Base-by-base conservation (phyloP, 2,797 vertebrate genomes). In the Ptychadena robeensis region DNA sequence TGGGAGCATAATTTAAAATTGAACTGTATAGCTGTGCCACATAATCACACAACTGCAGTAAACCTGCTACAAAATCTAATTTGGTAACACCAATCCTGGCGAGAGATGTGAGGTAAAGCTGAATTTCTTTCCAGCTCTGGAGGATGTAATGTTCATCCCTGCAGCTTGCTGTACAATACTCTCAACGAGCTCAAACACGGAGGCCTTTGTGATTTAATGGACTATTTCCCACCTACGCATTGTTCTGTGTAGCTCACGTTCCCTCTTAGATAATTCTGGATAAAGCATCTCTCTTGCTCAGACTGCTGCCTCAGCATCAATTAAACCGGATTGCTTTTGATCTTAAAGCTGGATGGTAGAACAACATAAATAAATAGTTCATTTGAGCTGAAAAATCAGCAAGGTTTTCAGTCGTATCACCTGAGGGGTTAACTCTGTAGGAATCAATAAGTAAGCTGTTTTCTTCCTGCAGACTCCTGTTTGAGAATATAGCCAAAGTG, bases 161-260 rank as follows among this genome's bases (percentile, higher is more conserved):
- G 81, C 73, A 76, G 81, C 73, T 76, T 57, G 61, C 73, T 65
- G 30, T 71, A 72, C 67, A 72, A 69, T 76, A 53, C 66, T 65
- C 65, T 80, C 57, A 64, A 65, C 11, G 65, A 32, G 28, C 66
- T 31, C 35, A 63, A 61, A 64, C 66, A 15, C 68, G 53, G 71
- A 80, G 66, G 83, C 65, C 72, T 76, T 64, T 76, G 78, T 85
- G 83, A 80, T 85, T 85, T 85, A 85, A 85, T 85, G 72, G 78
- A 64, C 83, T 85, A 65, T 85, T 85, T 76, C 83, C 83, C 83
- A 80, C 78, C 83, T 80, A 81, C 83, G 78, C 78, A 81, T 76
- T 85, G 83, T 85, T 85, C 78, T 80, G 63, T 69, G 66, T n/a
- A 73, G 77, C 73, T 84, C 65, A 48, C 48, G 71, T 70, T 75